Evolutionary conservation across 2,113 vertebrate species (phyloP).

Genomic region (Bos javanicus): DNA sequence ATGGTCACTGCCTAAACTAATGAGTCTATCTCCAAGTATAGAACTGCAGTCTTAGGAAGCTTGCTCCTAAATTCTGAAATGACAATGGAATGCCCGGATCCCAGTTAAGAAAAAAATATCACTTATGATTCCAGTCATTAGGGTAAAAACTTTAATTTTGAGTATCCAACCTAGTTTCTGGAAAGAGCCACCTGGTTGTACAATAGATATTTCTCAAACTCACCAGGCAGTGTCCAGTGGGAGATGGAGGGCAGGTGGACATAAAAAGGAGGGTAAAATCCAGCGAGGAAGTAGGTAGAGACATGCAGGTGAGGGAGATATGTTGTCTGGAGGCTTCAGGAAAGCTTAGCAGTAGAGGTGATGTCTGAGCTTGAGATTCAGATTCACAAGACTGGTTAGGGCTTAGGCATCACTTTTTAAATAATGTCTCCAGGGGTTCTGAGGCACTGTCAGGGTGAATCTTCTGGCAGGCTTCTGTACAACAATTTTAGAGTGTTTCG

Average conservation of each 20-base stretch:
- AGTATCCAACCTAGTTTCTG: not conserved
- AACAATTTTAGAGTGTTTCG: not conserved
- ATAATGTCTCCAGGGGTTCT: not conserved
- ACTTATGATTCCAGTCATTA: not conserved
- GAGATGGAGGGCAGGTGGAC: not conserved
- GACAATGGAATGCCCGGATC: not conserved
- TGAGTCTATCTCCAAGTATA: not conserved
- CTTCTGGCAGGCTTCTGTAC: not conserved
- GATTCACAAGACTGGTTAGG: not conserved
- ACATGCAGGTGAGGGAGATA: not conserved
- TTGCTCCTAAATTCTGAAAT: not conserved
- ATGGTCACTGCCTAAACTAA: not conserved
- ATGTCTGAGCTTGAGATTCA: not conserved
- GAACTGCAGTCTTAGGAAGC: not conserved
- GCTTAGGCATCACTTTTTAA: not conserved
- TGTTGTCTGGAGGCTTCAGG: not conserved
- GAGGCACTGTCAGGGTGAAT: not conserved
- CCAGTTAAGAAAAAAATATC: not conserved
- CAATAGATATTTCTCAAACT: not conserved
- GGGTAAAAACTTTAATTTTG: not conserved
- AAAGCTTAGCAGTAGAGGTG: not conserved
- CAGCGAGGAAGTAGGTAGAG: accelerated
- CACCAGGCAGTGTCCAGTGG: not conserved
- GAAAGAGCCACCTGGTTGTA: not conserved
- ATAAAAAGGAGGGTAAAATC: not conserved